These are phyloP conservation scores for Araneus ventricosus DNA, from an alignment of 1,140 invertebrate species.

Conservation along the genomic window DNA sequence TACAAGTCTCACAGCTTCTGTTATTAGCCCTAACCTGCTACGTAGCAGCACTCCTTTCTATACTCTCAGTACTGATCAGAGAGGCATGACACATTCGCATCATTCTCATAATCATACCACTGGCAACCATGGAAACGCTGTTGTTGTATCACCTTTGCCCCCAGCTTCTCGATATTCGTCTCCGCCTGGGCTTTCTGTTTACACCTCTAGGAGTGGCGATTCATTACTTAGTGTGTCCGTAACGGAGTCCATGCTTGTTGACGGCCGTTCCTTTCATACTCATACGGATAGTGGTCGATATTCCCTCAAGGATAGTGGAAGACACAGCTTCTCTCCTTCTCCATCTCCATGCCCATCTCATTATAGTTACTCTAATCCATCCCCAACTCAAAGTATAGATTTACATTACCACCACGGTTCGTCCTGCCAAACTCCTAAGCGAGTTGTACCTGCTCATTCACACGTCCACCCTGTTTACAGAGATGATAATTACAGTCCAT, in stretches of 20 bases:
- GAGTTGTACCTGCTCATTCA: conserved; percentile 72
- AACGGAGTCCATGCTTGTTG: conserved; percentile 76
- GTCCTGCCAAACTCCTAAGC: conserved; percentile 74
- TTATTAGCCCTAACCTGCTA: conserved; percentile 66
- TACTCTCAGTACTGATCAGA: conserved; percentile 66
- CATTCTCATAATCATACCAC: conserved; percentile 69
- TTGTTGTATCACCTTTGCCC: conserved; percentile 63
- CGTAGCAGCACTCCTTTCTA: conserved; percentile 74
- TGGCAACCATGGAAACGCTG: conserved; percentile 59
- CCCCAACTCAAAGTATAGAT: conserved; percentile 85
- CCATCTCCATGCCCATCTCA: conserved; percentile 76
- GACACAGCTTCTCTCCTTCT: conserved; percentile 76
- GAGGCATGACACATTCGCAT: conserved; percentile 73
- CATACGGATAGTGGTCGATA: conserved; percentile 76
- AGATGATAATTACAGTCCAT: conserved; percentile 81
- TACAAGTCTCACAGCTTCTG: conserved; percentile 68
- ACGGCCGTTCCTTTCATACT: conserved; percentile 72
- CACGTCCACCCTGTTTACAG: conserved; percentile 77
- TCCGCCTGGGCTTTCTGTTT: conserved; percentile 76
- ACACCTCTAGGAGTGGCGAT: conserved; percentile 77
- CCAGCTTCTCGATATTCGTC: conserved; percentile 75
- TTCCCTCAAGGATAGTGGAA: conserved; percentile 76
- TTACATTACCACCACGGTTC: conserved; percentile 81
- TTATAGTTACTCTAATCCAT: conserved; percentile 81
- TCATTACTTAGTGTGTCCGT: conserved; percentile 77